Evolutionary conservation across 2,888 invertebrate species (phyloP).

Genomic region (Nephrotoma guestfalica): DNA sequence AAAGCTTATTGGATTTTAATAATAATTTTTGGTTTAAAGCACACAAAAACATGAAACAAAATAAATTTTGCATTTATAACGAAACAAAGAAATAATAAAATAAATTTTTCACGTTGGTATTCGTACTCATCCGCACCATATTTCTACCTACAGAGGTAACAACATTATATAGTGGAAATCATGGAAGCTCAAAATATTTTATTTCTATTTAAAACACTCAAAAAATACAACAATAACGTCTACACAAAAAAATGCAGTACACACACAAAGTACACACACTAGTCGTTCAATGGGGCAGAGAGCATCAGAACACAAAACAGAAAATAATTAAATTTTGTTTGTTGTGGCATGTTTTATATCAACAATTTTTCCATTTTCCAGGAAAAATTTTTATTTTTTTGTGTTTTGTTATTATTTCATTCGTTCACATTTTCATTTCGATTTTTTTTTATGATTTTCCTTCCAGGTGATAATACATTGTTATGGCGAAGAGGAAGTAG

Average conservation of each 20-base stretch:
- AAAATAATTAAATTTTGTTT: not conserved
- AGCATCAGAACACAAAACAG: not conserved
- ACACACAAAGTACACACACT: not conserved
- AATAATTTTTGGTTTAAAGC: not conserved
- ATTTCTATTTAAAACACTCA: not conserved
- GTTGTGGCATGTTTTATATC: not conserved
- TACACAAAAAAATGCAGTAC: not conserved
- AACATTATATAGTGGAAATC: not conserved
- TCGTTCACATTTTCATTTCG: not conserved
- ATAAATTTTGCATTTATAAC: not conserved
- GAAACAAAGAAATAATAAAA: not conserved
- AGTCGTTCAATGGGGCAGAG: not conserved
- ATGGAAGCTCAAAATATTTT: not conserved
- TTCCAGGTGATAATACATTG: slow-evolving; percentile 40
- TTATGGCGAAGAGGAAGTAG: slow-evolving; percentile 45
- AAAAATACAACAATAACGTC: not conserved
- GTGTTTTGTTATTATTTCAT: not conserved
- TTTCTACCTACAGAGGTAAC: too few relatives aligned
- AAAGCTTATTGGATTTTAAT: not conserved
- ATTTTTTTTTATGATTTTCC: too few relatives aligned
- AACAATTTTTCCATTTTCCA: not conserved
- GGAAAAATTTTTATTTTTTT: not conserved
- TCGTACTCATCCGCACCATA: not conserved
- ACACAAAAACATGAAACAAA: not conserved
- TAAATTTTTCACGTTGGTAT: not conserved